Evolutionary conservation across 2,797 vertebrate species (phyloP).

Genomic region (Ambastaia sidthimunki): DNA sequence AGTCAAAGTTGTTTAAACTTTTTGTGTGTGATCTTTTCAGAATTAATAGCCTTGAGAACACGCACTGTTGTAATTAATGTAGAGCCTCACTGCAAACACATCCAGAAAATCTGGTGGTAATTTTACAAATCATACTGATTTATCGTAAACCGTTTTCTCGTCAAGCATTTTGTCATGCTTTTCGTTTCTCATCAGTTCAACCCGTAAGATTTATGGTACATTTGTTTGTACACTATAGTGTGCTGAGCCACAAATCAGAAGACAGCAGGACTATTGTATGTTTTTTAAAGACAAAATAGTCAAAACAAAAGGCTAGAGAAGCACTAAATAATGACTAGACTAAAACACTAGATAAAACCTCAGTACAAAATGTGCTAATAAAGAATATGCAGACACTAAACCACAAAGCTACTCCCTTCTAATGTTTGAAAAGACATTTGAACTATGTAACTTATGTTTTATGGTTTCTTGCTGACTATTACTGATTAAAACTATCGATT

Average conservation of each 20-base stretch:
- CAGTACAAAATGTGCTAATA: conserved; percentile 65
- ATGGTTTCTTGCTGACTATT: background rate
- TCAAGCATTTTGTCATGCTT: conserved; percentile 37
- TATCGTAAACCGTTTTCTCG: conserved; percentile 23
- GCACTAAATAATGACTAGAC: conserved; percentile 59
- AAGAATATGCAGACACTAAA: conserved; percentile 64
- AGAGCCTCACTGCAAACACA: conserved; percentile 26
- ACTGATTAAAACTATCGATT: background rate
- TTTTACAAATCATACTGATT: conserved; percentile 43
- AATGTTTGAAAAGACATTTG: background rate
- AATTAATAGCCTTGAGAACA: conserved; percentile 25
- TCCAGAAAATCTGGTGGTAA: conserved; percentile 38
- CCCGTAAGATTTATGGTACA: conserved; percentile 22
- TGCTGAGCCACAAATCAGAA: conserved; percentile 51
- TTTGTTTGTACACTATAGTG: conserved; percentile 38
- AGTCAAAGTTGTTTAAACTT: conserved; percentile 27
- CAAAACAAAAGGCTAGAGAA: conserved; percentile 52
- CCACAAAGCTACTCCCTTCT: conserved; percentile 47
- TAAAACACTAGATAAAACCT: conserved; percentile 60
- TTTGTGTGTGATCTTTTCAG: conserved; percentile 26
- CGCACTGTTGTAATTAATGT: conserved; percentile 23
- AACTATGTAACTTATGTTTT: background rate
- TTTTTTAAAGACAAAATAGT: conserved; percentile 54
- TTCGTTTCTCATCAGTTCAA: conserved; percentile 21
- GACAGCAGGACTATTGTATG: conserved; percentile 60